Evolutionary conservation across 2,888 invertebrate genomes (phyloP).

Genomic region (Tipula lateralis): DNA sequence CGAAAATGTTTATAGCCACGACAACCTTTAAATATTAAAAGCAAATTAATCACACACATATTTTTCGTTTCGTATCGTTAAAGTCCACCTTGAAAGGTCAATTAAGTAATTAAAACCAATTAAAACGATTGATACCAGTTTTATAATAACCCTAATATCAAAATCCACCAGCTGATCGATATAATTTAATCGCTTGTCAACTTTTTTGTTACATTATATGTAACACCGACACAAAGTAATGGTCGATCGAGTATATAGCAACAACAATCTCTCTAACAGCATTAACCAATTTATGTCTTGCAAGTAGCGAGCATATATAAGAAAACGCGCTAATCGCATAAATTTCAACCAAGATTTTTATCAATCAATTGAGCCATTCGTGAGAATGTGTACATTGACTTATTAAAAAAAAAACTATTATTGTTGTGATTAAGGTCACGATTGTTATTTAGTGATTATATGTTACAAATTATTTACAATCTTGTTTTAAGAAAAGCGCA

Average conservation of each 20-base stretch:
- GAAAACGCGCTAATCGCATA: not conserved
- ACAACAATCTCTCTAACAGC: not conserved
- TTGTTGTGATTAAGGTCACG: constrained; percentile 1
- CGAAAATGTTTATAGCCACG: not conserved
- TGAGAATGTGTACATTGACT: constrained; percentile 24
- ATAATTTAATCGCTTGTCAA: not conserved
- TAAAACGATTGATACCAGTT: not conserved
- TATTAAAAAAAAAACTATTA: not conserved
- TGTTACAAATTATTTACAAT: not conserved
- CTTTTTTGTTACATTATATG: not conserved
- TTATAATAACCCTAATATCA: not conserved
- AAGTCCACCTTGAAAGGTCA: constrained; percentile 25
- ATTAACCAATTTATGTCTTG: no score
- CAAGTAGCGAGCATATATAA: not conserved
- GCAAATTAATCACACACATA: not conserved
- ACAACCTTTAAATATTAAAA: not conserved
- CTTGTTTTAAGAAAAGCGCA: not conserved
- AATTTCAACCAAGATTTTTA: not conserved
- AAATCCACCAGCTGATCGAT: constrained; percentile 6
- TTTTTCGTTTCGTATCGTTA: not conserved
- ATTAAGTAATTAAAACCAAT: constrained; percentile 25
- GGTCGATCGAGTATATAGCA: not conserved
- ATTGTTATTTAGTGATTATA: not conserved
- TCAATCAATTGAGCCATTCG: constrained; percentile 19
- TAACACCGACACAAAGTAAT: no score